Evolutionary conservation across 2,113 vertebrate genomes (phyloP).

Genomic region (Mus musculus): GRCm39 chr1:65112501-65113000

Average conservation of each 20-base stretch:
- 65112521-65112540: conserved; percentile 76
- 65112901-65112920: conserved; percentile 70
- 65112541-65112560: conserved; percentile 77
- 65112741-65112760: conserved; percentile 70
- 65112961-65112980: neutral
- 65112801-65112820: conserved; percentile 61
- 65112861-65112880: neutral
- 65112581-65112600: neutral
- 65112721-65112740: conserved; percentile 64
- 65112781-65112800: conserved; percentile 55
- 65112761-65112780: conserved; percentile 56
- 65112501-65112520: conserved; percentile 62
- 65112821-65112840: conserved; percentile 62
- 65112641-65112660: conserved; percentile 63
- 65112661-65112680: conserved; percentile 66
- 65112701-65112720: conserved; percentile 45
- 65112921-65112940: conserved; percentile 68
- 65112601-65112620: neutral
- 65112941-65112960: conserved; percentile 20
- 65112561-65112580: conserved; percentile 64
- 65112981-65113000: neutral
- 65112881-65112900: conserved; percentile 59
- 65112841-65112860: conserved; percentile 68
- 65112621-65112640: neutral
- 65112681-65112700: neutral